Evolutionary conservation across 2,888 invertebrate species (phyloP), one percentile per base, ranked within the genome.

Genomic region (Rutpela maculata): DNA sequence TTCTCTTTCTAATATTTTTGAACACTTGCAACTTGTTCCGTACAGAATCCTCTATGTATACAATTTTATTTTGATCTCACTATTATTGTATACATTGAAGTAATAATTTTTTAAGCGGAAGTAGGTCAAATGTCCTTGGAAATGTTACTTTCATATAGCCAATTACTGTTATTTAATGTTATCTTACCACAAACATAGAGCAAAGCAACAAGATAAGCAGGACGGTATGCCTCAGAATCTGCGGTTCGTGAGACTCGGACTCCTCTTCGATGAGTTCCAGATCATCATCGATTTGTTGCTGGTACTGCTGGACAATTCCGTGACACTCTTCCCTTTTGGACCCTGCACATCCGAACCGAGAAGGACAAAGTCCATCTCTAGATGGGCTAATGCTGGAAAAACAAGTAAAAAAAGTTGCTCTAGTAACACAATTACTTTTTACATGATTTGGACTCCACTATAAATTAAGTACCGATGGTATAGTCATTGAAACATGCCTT

Each of bases 101-200:
- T n/a, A n/a, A n/a, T n/a, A 26, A 26, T 26, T 26, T 26, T 4
- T 26, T 4, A 26, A 26, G 4, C 4, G 2, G 2, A 26, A 26
- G 22, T 26, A 26, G 22, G 22, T 26, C 22, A 26, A 26, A 26
- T 26, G 22, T 26, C 22, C 22, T 26, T 26, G 22, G 4, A 26
- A 1, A 26, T 26, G 4, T 26, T 26, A 26, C 22, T 26, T 26
- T 4, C 2, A 1, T 26, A 26, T 1, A 26, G 22, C 22, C 4
- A 26, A 26, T 26, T 26, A 26, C 2, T 26, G 4, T 26, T 43
- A 19, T 6, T n/a, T 1, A 31, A 26, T 7, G 7, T n/a, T 63
- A 38, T 92, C 95, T 92, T 88, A 97, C 97, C 87, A 97, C 94
- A 90, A 98, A 96, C 96, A 98, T 97, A 59, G 96, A 95, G 83